A percentile compares a stretch with the other conserved stretches of the same genome.
phyloP scores from a whole-genome alignment of 2,888 invertebrate species.

The Hanleya hanleyi region DNA sequence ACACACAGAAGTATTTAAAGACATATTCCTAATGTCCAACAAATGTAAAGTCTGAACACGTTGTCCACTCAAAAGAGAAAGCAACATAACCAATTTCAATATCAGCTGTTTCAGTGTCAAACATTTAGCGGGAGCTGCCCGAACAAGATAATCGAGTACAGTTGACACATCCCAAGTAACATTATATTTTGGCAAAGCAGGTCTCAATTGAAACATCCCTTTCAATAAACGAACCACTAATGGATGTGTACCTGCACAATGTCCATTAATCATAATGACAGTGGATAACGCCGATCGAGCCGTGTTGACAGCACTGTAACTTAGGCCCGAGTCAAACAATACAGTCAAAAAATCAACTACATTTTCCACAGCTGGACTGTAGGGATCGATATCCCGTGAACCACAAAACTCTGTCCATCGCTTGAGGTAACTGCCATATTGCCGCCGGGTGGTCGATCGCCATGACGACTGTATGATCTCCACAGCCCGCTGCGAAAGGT shows the following conservation, averaged over 20 bases:
- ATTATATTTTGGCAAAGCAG: constrained; percentile 28
- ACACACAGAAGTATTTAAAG: neutral
- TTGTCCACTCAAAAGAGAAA: constrained; percentile 34
- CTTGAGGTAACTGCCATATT: constrained; percentile 24
- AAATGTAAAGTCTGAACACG: too few species aligned
- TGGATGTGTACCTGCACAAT: constrained; percentile 9
- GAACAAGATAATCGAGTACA: constrained; percentile 30
- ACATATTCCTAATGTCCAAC: constrained; percentile 25
- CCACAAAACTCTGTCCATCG: constrained; percentile 34
- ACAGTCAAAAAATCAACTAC: constrained; percentile 16
- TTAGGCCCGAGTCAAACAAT: constrained; percentile 17
- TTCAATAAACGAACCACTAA: constrained; percentile 35
- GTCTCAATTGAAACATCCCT: constrained; percentile 31
- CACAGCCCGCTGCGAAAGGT: constrained; percentile 21
- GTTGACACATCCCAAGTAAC: constrained; percentile 32
- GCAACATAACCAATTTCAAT: constrained; percentile 27
- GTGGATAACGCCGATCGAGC: constrained; percentile 15
- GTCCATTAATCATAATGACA: neutral
- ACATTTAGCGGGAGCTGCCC: constrained; percentile 6
- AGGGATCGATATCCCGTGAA: constrained; percentile 26
- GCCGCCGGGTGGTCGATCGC: constrained; percentile 27
- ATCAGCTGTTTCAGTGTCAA: constrained; percentile 29
- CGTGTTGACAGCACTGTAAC: constrained; percentile 32
- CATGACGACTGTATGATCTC: too few species aligned
- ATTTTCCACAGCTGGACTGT: constrained; percentile 24